Percentiles rank a stretch among this genome's conserved stretches.
phyloP scores from a whole-genome alignment of 1,140 invertebrate genomes.

The Zaprionus inermis region DNA sequence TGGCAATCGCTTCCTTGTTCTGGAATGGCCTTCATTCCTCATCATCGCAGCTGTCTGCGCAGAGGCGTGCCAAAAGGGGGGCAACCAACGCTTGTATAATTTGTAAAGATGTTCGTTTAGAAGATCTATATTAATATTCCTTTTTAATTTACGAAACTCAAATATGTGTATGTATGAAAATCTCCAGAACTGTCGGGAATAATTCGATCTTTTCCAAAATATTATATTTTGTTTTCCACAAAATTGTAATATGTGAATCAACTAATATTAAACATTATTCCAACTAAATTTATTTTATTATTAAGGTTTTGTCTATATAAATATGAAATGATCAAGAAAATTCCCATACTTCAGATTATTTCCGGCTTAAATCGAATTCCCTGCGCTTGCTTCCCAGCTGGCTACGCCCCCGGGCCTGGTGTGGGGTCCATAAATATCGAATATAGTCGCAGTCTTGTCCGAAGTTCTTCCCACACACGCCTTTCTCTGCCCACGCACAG shows the following conservation, averaged over 20 bases:
- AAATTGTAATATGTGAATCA: too few relatives aligned
- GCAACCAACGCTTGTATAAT: background rate
- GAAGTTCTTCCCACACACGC: slow-evolving; percentile 74
- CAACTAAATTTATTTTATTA: too few relatives aligned
- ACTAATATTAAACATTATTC: too few relatives aligned
- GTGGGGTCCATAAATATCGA: slow-evolving; percentile 65
- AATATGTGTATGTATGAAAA: too few relatives aligned
- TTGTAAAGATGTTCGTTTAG: background rate
- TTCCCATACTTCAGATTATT: background rate
- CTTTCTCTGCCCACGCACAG: slow-evolving; percentile 44
- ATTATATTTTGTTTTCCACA: too few relatives aligned
- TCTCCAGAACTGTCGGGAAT: too few relatives aligned
- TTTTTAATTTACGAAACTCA: too few relatives aligned
- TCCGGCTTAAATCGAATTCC: background rate
- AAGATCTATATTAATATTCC: too few relatives aligned
- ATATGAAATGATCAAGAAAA: too few relatives aligned
- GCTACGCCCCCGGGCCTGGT: background rate
- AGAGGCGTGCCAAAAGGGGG: background rate
- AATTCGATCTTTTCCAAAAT: too few relatives aligned
- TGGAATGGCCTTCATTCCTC: slow-evolving; percentile 46
- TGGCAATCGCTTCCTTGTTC: slow-evolving; percentile 42
- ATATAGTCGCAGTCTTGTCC: slow-evolving; percentile 1
- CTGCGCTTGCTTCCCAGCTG: background rate
- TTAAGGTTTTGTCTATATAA: too few relatives aligned
- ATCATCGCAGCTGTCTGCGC: background rate